Evolutionary conservation across 2,797 vertebrate genomes (phyloP).

Genomic region (Rhinella marina): DNA sequence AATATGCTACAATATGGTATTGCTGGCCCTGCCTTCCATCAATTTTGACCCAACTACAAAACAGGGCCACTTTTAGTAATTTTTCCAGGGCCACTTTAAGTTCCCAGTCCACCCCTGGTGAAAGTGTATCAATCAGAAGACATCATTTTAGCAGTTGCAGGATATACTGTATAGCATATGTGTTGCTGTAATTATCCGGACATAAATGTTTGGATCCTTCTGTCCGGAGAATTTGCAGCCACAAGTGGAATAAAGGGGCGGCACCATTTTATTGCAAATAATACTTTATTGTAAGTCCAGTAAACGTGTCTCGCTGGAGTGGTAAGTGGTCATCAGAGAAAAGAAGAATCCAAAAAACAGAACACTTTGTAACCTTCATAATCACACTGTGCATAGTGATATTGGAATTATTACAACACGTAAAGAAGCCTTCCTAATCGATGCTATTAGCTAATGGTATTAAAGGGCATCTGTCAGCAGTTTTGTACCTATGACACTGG

Average conservation of each 20-base stretch:
- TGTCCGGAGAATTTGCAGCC: neutral
- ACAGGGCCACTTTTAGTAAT: too few species aligned
- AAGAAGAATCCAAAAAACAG: neutral
- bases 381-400: neutral
- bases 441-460: too few species aligned
- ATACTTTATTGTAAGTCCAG: slow-evolving; percentile 13
- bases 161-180: neutral
- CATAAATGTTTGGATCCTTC: neutral
- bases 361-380: neutral
- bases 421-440: too few species aligned
- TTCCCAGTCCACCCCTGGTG: too few species aligned
- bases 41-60: too few species aligned
- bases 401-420: neutral
- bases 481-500: too few species aligned
- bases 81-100: too few species aligned
- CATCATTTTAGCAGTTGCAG: too few species aligned
- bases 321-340: neutral
- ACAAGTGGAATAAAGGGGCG: neutral
- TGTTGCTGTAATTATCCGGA: neutral
- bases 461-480: too few species aligned
- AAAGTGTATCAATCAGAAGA: too few species aligned
- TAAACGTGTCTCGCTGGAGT: neutral
- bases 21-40: too few species aligned
- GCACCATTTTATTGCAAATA: neutral
- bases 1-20: too few species aligned